Percentiles rank a stretch among this genome's conserved stretches.
Conservation (phyloP, 1,140 invertebrate genomes). For the Pentalonia nigronervosa region DNA sequence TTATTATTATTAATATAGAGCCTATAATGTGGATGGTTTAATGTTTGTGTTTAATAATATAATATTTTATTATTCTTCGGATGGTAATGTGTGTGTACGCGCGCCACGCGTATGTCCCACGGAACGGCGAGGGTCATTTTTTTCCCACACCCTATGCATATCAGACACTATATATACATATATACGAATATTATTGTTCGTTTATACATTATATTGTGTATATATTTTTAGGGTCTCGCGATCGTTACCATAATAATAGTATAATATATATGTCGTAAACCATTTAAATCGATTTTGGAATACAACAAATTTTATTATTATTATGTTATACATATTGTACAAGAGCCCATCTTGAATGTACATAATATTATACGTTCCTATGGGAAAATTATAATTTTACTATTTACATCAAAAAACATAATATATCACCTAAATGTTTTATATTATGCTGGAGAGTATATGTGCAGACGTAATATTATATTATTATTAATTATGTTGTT, state of each 20-base stretch:
- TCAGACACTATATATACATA: neutral
- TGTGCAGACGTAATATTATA: neutral
- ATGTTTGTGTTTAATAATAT: neutral
- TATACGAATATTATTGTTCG: slow-evolving; percentile 31
- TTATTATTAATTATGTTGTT: neutral
- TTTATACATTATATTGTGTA: neutral
- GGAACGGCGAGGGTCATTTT: slow-evolving; percentile 15
- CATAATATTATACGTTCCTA: neutral
- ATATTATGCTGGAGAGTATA: neutral
- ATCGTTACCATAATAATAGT: neutral
- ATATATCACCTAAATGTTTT: neutral
- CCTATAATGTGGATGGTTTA: neutral
- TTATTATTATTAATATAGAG: neutral
- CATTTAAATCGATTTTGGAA: slow-evolving; percentile 17
- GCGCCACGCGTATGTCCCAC: slow-evolving; percentile 11
- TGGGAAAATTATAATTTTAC: neutral
- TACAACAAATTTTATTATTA: neutral
- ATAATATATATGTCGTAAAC: neutral
- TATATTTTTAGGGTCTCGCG: slow-evolving; percentile 12
- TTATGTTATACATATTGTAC: neutral
- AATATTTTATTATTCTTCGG: neutral
- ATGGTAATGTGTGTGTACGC: neutral
- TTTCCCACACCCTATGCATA: slow-evolving; percentile 35
- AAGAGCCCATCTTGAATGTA: neutral
- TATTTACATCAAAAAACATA: neutral